Base-by-base conservation (phyloP, 1,140 invertebrate species). In the Megathymus violae region DNA sequence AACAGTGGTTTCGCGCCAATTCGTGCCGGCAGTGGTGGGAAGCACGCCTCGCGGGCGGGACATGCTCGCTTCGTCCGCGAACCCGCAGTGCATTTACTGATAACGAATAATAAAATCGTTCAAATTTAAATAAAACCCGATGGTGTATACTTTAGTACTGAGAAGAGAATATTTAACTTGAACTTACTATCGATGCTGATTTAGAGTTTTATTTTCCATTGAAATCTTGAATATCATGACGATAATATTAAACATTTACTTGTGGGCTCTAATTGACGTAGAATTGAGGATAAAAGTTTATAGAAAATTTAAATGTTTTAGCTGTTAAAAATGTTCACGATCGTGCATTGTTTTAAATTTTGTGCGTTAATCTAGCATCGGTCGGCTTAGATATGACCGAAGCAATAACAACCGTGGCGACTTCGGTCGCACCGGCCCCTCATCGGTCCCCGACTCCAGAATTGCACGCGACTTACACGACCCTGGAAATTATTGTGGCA, bases 401-500 rank as follows among this genome's bases (percentile, higher is more conserved):
- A 34, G 76, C 85, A 13, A 74, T 67, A 9, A 60, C 64, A 54
- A 64, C 64, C 46, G 73, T 71, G 40, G 64, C 70, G 59, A 75
- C 74, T 14, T 77, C 82, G 10, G 46, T 60, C 27, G 76, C 65
- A 44, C 70, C 84, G 38, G 84, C 76, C 13, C 85, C 88, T 40
- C 85, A 89, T 46, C 78, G 86, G 13, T 80, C 88, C 9, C 83
- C 88, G 3, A 89, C 83, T 13, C 75, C 82, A 4, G 89, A 91
- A 71, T 82, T 95, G 10, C 95, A 95, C 71, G 84, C 95, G 1
- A 92, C 93, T 0, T 97, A 97, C 80, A 93, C 94, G 0, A 91
- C 94, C 15, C 94, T 95, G 64, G 97, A 98, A 88, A 92, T 96
- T 9, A 73, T 97, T 4, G 97, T 98, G 44, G 96, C 96, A 9